A percentile compares a stretch with the other conserved stretches of the same genome.
These are phyloP conservation scores for Scatophagus argus DNA, from an alignment of 2,113 vertebrate species.

Conservation along the genomic window DNA sequence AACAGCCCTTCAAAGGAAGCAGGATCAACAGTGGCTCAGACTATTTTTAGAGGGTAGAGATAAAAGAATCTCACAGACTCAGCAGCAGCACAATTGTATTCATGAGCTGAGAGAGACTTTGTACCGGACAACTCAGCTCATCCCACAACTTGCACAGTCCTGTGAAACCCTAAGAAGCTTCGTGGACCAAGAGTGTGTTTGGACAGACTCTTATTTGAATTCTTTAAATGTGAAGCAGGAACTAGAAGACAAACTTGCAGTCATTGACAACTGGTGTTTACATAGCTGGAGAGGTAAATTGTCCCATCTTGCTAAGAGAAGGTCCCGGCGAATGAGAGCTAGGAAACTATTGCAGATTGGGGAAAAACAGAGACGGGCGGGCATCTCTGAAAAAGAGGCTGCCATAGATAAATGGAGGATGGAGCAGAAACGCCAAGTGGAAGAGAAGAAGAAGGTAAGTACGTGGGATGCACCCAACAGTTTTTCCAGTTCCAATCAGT, in stretches of 20 bases:
- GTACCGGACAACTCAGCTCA: constrained; percentile 73
- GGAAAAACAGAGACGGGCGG: constrained; percentile 75
- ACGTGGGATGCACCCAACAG: too few species aligned
- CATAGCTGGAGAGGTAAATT: constrained; percentile 74
- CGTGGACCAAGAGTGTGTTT: constrained; percentile 72
- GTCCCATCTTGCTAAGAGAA: constrained; percentile 78
- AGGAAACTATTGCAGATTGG: constrained; percentile 72
- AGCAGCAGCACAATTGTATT: neutral
- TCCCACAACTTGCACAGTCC: constrained; percentile 78
- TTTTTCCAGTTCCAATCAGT: too few species aligned
- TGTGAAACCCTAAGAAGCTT: constrained; percentile 76
- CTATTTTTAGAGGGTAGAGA: constrained; percentile 58
- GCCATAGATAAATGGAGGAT: constrained; percentile 89
- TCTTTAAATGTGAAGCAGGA: constrained; percentile 53
- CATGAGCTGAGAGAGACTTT: constrained; percentile 72
- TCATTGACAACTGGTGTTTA: constrained; percentile 64
- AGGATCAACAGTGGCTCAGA: constrained; percentile 76
- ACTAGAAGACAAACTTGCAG: constrained; percentile 73
- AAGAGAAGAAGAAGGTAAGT: constrained; percentile 91
- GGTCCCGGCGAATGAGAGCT: constrained; percentile 76
- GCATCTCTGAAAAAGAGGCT: constrained; percentile 83
- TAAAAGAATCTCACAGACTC: neutral
- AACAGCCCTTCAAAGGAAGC: constrained; percentile 40
- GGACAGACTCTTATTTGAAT: constrained; percentile 68
- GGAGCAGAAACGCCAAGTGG: constrained; percentile 87